A percentile compares a stretch with the other conserved stretches of the same genome.
phyloP scores from a whole-genome alignment of 2,888 invertebrate species.

The Cyclophora albipunctata region DNA sequence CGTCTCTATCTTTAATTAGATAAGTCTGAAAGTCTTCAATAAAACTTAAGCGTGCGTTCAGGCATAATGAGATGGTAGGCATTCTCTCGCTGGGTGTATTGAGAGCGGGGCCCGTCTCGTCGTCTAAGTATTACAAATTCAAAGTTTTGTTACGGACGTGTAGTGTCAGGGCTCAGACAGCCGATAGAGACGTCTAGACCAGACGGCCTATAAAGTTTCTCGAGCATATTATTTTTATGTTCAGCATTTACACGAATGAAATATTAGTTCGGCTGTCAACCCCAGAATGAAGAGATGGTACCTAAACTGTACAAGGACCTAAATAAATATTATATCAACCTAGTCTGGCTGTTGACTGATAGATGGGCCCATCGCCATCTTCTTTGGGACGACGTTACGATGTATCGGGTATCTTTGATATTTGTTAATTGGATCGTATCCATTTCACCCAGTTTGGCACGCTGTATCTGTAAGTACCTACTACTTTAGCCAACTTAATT shows the following conservation, averaged over 20 bases:
- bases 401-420: too few relatives aligned
- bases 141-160: slow-evolving; percentile 25
- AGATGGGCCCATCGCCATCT: too few relatives aligned
- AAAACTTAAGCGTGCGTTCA: slow-evolving; percentile 8
- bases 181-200: slow-evolving; percentile 36
- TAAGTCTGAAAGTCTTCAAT: slow-evolving; percentile 10
- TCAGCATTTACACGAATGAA: slow-evolving; percentile 22
- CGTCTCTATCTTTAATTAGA: too few relatives aligned
- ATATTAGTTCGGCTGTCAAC: slow-evolving; percentile 4
- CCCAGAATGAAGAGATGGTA: neutral
- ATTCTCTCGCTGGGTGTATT: slow-evolving; percentile 5
- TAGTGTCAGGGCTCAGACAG: slow-evolving; percentile 17
- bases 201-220: slow-evolving; percentile 39
- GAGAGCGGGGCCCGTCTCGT: slow-evolving; percentile 5
- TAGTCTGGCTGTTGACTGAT: too few relatives aligned
- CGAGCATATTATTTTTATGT: slow-evolving; percentile 32
- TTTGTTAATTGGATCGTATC: too few relatives aligned
- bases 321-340: too few relatives aligned
- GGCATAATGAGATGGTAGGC: slow-evolving; percentile 10
- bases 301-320: too few relatives aligned
- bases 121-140: slow-evolving; percentile 13
- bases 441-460: too few relatives aligned
- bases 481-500: too few relatives aligned
- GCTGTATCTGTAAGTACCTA: too few relatives aligned
- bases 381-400: too few relatives aligned